phyloP scores from a whole-genome alignment of 2,113 vertebrate species.

The Carettochelys insculpta region DNA sequence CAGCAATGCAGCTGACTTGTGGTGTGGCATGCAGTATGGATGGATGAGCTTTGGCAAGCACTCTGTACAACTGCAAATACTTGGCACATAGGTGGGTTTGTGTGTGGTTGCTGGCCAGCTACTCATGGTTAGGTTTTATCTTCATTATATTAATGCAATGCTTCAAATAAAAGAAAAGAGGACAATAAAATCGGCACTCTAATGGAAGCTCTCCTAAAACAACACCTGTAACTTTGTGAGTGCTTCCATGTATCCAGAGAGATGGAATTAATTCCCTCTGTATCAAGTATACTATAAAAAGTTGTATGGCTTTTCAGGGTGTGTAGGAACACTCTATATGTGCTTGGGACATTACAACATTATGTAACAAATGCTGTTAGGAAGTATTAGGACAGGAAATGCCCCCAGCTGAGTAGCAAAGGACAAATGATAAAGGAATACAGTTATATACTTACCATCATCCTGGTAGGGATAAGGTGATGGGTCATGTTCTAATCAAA shows the following conservation, averaged over 20 bases:
- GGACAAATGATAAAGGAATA: background rate
- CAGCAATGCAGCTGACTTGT: background rate
- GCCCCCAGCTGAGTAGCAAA: background rate
- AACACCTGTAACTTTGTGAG: background rate
- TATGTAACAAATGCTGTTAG: background rate
- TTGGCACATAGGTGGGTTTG: background rate
- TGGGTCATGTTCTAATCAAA: background rate
- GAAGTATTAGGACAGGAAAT: background rate
- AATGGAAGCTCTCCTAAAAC: background rate
- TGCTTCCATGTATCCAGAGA: background rate
- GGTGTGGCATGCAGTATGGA: background rate
- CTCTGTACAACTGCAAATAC: conserved; percentile 12
- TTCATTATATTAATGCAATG: background rate
- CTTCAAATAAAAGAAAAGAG: background rate
- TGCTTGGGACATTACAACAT: background rate
- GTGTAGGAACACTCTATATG: background rate
- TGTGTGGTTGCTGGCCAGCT: background rate
- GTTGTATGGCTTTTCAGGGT: background rate
- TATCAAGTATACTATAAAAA: background rate
- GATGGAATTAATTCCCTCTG: background rate
- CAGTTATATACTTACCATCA: background rate
- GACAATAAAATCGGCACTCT: background rate
- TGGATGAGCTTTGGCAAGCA: background rate
- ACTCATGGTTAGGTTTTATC: background rate
- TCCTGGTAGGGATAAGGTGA: background rate